These are phyloP conservation scores for Cryptocephalus moraei DNA, from an alignment of 2,888 invertebrate genomes.

Conservation along the genomic window DNA sequence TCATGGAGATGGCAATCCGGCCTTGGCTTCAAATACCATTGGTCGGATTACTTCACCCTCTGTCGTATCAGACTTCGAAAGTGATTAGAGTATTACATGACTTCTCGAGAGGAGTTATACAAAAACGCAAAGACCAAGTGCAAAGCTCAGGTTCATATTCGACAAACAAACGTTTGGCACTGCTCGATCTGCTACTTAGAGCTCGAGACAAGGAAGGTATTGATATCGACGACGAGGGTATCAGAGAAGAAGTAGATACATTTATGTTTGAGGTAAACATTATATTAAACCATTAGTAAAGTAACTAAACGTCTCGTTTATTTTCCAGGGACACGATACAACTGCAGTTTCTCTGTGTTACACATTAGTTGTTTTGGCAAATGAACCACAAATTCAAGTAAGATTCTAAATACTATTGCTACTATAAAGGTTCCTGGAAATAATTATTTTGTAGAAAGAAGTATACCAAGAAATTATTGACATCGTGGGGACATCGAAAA, in stretches of 20 bases:
- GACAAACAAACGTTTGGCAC: constrained; percentile 41
- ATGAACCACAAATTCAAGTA: neutral
- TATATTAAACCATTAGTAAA: neutral
- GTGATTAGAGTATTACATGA: constrained; percentile 2
- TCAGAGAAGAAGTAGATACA: constrained; percentile 51
- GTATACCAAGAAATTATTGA: constrained; percentile 8
- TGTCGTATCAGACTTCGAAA: neutral
- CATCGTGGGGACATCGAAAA: constrained; percentile 24
- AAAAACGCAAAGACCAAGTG: neutral
- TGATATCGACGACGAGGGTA: constrained; percentile 41
- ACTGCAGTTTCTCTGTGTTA: neutral
- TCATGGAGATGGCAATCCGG: constrained; percentile 1
- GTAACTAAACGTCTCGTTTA: neutral
- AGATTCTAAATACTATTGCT: neutral
- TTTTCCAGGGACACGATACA: neutral
- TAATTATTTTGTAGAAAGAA: constrained; percentile 1
- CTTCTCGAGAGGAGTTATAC: constrained; percentile 5
- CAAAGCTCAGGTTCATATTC: constrained; percentile 2
- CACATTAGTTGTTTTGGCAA: neutral
- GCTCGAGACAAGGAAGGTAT: constrained; percentile 38
- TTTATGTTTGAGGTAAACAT: constrained; percentile 44
- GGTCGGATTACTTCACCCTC: neutral
- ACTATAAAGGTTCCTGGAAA: neutral
- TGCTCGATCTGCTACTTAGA: constrained; percentile 46
- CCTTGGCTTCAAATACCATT: constrained; percentile 4